phyloP scores from a whole-genome alignment of 2,888 invertebrate genomes.

The Opisthograptis luteolata region DNA sequence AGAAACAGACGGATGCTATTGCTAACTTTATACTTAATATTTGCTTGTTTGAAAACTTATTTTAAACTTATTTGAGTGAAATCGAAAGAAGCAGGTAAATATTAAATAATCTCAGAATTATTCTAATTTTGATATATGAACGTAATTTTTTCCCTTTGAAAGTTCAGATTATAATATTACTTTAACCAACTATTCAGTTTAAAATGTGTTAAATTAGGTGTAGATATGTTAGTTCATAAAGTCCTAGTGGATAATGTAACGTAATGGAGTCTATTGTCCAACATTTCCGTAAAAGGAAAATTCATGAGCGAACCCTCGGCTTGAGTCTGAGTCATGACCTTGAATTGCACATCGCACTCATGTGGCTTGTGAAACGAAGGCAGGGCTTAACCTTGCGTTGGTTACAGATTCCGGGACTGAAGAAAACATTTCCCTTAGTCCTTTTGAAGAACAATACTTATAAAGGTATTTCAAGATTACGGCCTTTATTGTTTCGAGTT shows the following conservation, averaged over 20 bases:
- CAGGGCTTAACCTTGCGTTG: too few species aligned
- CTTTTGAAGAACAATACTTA: not conserved
- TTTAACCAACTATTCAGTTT: too few species aligned
- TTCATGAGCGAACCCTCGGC: slow-evolving; percentile 21
- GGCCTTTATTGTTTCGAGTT: not conserved
- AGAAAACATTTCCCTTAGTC: not conserved
- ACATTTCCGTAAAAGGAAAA: slow-evolving; percentile 23
- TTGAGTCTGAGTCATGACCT: slow-evolving; percentile 16
- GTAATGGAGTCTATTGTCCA: slow-evolving; percentile 22
- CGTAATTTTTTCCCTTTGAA: too few species aligned
- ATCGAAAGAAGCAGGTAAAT: too few species aligned
- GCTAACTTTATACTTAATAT: slow-evolving; percentile 14
- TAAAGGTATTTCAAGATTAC: not conserved
- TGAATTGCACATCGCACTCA: slow-evolving; percentile 11
- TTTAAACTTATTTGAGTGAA: too few species aligned
- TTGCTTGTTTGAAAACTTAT: not conserved
- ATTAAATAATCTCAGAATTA: too few species aligned
- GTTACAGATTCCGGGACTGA: not conserved
- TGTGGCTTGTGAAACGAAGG: not conserved
- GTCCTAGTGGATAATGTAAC: slow-evolving; percentile 21
- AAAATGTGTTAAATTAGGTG: not conserved
- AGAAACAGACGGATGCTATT: slow-evolving; percentile 21
- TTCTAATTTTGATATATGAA: too few species aligned
- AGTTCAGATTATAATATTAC: too few species aligned
- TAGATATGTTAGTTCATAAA: slow-evolving; percentile 8